Conservation (phyloP, 1,140 invertebrate species). For the Phortica variegata region DNA sequence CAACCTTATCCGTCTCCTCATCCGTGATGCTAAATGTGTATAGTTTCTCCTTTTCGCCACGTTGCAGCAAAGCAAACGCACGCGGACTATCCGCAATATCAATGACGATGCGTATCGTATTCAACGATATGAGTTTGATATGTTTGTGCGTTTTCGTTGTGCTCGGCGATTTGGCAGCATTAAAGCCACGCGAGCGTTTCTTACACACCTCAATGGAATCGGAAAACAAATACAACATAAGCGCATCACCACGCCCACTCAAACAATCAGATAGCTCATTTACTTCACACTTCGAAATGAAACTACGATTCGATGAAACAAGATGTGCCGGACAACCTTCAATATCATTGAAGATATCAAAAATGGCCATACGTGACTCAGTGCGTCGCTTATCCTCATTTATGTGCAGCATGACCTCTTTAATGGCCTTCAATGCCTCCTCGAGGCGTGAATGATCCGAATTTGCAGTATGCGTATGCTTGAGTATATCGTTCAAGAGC, state of each 20-base stretch:
- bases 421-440: slow-evolving; percentile 80
- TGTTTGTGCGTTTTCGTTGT: slow-evolving; percentile 84
- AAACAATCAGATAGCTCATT: slow-evolving; percentile 84
- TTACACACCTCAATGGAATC: slow-evolving; percentile 93
- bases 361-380: slow-evolving; percentile 91
- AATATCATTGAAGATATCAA: slow-evolving; percentile 97
- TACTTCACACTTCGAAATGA: slow-evolving; percentile 85
- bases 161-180: slow-evolving; percentile 69
- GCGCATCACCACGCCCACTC: slow-evolving; percentile 80
- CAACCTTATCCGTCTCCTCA: slow-evolving; percentile 76
- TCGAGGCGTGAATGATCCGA: slow-evolving; percentile 82
- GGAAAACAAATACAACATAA: slow-evolving; percentile 90
- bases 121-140: slow-evolving; percentile 82
- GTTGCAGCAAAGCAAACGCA: slow-evolving; percentile 83
- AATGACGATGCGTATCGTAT: slow-evolving; percentile 85
- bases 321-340: slow-evolving; percentile 92
- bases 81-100: slow-evolving; percentile 82
- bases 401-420: slow-evolving; percentile 93
- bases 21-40: slow-evolving; percentile 84
- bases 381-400: slow-evolving; percentile 97
- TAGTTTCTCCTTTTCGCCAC: slow-evolving; percentile 81
- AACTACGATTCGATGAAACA: slow-evolving; percentile 87
- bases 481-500: slow-evolving; percentile 90
- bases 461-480: slow-evolving; percentile 84
- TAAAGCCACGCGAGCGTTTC: slow-evolving; percentile 76